Evolutionary conservation across 2,113 vertebrate genomes (phyloP).

Genomic region (Nothocercus nigrocapillus): DNA sequence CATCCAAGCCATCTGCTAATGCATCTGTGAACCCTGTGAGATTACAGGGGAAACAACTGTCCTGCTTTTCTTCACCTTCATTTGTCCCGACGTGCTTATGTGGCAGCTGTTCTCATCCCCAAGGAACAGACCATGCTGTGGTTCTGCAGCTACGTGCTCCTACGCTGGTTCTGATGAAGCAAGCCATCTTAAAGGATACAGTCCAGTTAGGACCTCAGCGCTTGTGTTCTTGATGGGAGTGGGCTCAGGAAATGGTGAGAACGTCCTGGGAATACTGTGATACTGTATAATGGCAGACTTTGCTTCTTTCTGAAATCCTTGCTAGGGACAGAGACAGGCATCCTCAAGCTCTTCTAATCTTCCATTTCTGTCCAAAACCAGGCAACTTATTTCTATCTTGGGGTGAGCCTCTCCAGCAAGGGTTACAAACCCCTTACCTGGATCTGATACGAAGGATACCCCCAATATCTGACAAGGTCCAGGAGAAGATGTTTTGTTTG

Average conservation of each 20-base stretch:
- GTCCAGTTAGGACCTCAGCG: accelerated
- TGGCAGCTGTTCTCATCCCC: constrained; percentile 48
- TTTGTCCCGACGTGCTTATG: constrained; percentile 18
- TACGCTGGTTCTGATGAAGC: not conserved
- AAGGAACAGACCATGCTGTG: not conserved
- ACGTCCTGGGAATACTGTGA: not conserved
- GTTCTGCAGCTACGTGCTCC: not conserved
- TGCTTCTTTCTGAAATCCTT: not conserved
- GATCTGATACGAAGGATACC: not conserved
- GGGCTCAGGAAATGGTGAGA: not conserved
- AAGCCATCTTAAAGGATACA: not conserved
- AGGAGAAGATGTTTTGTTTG: not conserved
- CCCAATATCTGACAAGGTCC: not conserved
- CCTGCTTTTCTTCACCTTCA: constrained; percentile 69
- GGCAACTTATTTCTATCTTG: not conserved
- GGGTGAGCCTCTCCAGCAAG: not conserved
- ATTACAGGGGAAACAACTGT: constrained; percentile 61
- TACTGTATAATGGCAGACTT: not conserved
- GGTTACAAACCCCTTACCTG: not conserved
- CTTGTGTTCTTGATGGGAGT: not conserved
- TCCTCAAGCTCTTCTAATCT: not conserved
- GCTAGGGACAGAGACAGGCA: not conserved
- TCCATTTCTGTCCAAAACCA: not conserved
- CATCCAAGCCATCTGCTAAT: constrained; percentile 54
- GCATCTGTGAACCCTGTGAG: constrained; percentile 39